phyloP scores from a whole-genome alignment of 2,888 invertebrate genomes.

The Lymantria monacha region DNA sequence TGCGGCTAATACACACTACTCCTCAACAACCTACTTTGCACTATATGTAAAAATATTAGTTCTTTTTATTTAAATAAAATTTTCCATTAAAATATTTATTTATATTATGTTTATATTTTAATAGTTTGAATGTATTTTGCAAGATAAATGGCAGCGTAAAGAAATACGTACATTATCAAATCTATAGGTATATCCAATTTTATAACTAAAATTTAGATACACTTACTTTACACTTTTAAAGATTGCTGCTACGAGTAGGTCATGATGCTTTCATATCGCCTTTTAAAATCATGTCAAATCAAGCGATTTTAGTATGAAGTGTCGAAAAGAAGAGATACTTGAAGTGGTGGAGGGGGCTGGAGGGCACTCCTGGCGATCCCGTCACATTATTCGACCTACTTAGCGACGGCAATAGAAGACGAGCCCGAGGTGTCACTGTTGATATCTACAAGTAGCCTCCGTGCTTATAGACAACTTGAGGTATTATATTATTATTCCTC shows the following conservation, averaged over 20 bases:
- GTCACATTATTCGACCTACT: constrained; percentile 81
- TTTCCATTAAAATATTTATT: too few relatives aligned
- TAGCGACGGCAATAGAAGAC: constrained; percentile 58
- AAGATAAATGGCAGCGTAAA: too few relatives aligned
- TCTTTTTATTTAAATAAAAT: background rate
- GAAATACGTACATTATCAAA: too few relatives aligned
- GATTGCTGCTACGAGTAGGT: background rate
- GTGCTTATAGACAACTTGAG: constrained; percentile 37
- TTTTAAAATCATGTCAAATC: constrained; percentile 81
- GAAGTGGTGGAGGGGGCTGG: constrained; percentile 54
- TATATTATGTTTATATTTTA: too few relatives aligned
- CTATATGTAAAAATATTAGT: constrained; percentile 1
- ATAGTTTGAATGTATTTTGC: too few relatives aligned
- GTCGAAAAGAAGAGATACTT: constrained; percentile 55
- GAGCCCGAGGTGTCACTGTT: constrained; percentile 61
- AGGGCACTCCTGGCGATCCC: constrained; percentile 66
- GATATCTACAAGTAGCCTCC: constrained; percentile 50
- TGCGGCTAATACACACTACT: constrained; percentile 22
- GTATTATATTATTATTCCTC: constrained; percentile 30
- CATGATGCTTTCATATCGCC: constrained; percentile 56
- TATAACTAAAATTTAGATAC: background rate
- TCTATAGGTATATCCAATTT: too few relatives aligned
- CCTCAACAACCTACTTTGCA: constrained; percentile 16
- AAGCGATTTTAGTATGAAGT: constrained; percentile 75
- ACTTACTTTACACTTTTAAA: constrained; percentile 10